Base-by-base conservation (phyloP, 2,113 vertebrate species). In the Phalacrocorax brasilianus region DNA sequence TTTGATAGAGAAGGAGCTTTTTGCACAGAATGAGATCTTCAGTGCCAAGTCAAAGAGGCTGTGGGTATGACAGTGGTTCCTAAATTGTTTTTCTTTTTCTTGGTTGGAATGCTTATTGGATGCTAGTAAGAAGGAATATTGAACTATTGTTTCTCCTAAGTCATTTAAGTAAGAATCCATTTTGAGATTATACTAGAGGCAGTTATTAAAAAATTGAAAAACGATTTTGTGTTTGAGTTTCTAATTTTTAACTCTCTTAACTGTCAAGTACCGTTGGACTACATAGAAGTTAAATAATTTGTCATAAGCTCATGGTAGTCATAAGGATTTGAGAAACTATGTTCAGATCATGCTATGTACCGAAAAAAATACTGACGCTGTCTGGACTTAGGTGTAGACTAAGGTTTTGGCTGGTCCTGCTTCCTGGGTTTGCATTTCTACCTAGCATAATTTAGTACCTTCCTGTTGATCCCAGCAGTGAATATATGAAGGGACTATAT, bases 121-220 rank as follows among this genome's bases (percentile, higher is more conserved):
- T 90, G 49, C 53, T 58, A 17, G 63, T 42, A 80, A 74, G 63
- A 73, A 85, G 50, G 6, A 88, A 72, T 77, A 77, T 73, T 66
- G 68, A 91, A 55, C 26, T 65, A 0, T 32, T 75, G 49, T 62
- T 96, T 76, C 55, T 83, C 32, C 55, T 85, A 68, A 90, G 85
- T 50, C 38, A 33, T 70, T 93, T 96, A 74, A 93, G 96, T 94
- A 85, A 88, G 67, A 68, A 66, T 28, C 66, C 26, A 42, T 83
- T 93, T 61, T 67, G 77, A 82, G 90, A 55, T 52, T 56, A 85
- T 73, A 47, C 58, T 49, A 45, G 33, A 93, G 65, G 38, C 55
- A 71, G 63, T 73, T 66, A 62, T 28, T 76, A 62, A 62, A 66
- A 70, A 70, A 18, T 59, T 28, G 4, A 53, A n/a, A 30, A 47